phyloP scores from a whole-genome alignment of 2,888 invertebrate genomes.

The Creontiades dilutus region DNA sequence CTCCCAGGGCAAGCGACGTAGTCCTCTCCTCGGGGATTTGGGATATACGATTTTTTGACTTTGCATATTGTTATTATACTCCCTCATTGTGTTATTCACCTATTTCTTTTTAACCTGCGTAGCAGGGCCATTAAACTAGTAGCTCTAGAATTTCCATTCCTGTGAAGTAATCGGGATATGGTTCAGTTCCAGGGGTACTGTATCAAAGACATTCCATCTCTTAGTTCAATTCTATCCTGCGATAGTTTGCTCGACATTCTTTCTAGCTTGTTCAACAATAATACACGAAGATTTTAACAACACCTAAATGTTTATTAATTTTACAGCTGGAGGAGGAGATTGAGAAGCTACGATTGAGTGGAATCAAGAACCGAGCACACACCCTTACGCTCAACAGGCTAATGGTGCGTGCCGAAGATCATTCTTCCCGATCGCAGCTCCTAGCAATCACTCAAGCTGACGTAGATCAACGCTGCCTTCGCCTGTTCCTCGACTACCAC shows the following conservation, averaged over 20 bases:
- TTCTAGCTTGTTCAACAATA: not conserved
- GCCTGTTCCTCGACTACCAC: constrained; percentile 95
- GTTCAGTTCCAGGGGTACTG: too few species aligned
- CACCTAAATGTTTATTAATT: not conserved
- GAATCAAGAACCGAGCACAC: constrained; percentile 92
- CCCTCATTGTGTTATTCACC: too few species aligned
- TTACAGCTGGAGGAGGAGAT: constrained; percentile 92
- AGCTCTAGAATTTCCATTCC: too few species aligned
- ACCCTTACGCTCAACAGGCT: constrained; percentile 93
- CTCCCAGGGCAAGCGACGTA: too few species aligned
- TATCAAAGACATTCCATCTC: too few species aligned
- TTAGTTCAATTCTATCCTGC: too few species aligned
- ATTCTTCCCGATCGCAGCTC: constrained; percentile 86
- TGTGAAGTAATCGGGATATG: too few species aligned
- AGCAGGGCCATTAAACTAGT: too few species aligned
- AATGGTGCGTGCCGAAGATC: constrained; percentile 94
- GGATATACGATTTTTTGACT: too few species aligned
- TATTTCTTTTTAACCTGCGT: too few species aligned
- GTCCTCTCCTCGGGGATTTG: too few species aligned
- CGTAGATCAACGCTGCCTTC: constrained; percentile 87
- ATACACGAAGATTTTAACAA: not conserved
- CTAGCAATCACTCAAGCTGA: constrained; percentile 88
- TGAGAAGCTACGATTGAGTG: constrained; percentile 86
- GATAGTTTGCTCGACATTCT: not conserved
- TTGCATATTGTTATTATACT: too few species aligned